Percentiles rank a stretch among this genome's conserved stretches.
These are phyloP conservation scores for Allophyes oxyacanthae DNA, from an alignment of 2,888 invertebrate species.

Conservation along the genomic window DNA sequence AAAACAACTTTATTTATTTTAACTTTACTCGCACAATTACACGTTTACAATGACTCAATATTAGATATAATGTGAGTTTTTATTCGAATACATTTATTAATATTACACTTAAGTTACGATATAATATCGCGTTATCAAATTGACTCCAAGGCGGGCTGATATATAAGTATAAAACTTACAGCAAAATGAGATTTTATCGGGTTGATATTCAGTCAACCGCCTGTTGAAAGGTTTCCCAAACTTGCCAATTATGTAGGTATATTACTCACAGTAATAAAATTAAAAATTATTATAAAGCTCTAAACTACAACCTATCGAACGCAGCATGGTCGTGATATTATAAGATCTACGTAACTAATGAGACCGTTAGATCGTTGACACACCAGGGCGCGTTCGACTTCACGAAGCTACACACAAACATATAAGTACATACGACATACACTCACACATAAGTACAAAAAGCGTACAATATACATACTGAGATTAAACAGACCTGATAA, in stretches of 20 bases:
- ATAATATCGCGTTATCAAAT: conserved; percentile 19
- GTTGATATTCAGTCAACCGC: conserved; percentile 1
- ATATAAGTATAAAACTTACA: no score
- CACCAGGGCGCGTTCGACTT: conserved; percentile 36
- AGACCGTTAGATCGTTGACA: conserved; percentile 22
- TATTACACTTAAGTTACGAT: conserved; percentile 7
- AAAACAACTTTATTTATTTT: conserved; percentile 7
- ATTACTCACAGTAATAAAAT: conserved; percentile 33
- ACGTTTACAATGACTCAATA: conserved; percentile 18
- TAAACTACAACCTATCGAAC: conserved; percentile 53
- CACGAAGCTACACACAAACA: conserved; percentile 55
- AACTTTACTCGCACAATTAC: conserved; percentile 10
- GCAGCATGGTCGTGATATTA: conserved; percentile 15
- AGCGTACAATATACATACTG: conserved; percentile 69
- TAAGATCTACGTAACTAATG: conserved; percentile 5
- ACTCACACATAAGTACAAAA: conserved; percentile 82
- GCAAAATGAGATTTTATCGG: conserved; percentile 5
- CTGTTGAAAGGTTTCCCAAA: not conserved
- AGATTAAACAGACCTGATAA: conserved; percentile 74
- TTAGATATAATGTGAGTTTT: conserved; percentile 14
- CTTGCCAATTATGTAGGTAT: conserved; percentile 11
- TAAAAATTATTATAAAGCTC: conserved; percentile 52
- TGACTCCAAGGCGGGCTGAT: conserved; percentile 15
- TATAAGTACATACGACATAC: conserved; percentile 63
- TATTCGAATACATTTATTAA: conserved; percentile 4